Evolutionary conservation across 2,888 invertebrate species (phyloP), one percentile per base, ranked within the genome.

Genomic region (Agrotis segetum): DNA sequence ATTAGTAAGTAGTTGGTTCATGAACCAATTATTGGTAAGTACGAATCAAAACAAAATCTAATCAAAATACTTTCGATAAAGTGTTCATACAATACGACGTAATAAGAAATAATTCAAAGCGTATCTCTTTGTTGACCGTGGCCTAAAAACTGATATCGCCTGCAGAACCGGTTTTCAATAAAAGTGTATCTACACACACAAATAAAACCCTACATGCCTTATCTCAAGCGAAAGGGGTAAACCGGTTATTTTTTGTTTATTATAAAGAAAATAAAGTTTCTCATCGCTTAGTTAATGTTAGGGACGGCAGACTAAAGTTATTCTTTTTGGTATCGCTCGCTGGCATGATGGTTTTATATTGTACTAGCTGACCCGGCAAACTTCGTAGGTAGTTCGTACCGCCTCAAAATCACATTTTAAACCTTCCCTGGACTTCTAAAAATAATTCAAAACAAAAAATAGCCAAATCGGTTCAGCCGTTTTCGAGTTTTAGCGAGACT

Each of bases 91-190:
- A 34, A 29, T 49, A 50, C 46, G 7, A 47, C 24, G 47, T 49
- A 21, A 17, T 58, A 46, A n/a, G 49, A 70, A 60, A 63, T 13
- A 50, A 53, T 62, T 61, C 44, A 29, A 44, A 49, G 24, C 19
- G 24, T 63, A 60, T 71, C 58, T n/a, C 16, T 63, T 24, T 14
- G 9, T 17, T 62, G 59, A 55, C 67, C 67, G 46, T 77, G 81
- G 59, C 81, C 81, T 62, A 60, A 74, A 62, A 79, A 47, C 40
- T 56, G 13, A 52, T 79, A 74, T 74, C 59, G 50, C 47, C 13
- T 24, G 49, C 34, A 55, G 21, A 67, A 77, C 81, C 59, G 50
- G 62, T 67, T 63, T 52, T 16, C 19, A 65, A 47, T 44, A 72
- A 52, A 46, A 72, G 46, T 55, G n/a, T 19, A n/a, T n/a, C n/a